Evolutionary conservation across 2,888 invertebrate genomes (phyloP), one percentile per base, ranked within the genome.

Genomic region (Eupsilia transversa): DNA sequence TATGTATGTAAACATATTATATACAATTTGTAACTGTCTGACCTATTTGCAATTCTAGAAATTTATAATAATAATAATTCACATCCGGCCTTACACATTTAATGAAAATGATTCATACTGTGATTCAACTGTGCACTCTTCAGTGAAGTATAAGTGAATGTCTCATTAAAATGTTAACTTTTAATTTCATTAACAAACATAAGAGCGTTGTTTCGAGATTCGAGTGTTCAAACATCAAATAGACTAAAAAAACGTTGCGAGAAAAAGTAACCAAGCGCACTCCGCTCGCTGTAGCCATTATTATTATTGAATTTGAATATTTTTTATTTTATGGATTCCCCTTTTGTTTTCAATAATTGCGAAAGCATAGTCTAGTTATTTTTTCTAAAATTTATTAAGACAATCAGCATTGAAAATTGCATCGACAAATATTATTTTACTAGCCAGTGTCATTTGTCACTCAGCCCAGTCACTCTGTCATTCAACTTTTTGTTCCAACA

Each of bases 31-130:
- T 63, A 54, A 66, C 27, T 61, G 67, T 59, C 23, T 74, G 86
- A 77, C 86, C 86, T 67, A 82, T 75, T 79, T 79, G 23, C 46
- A 52, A 61, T 77, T 81, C 72, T 81, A 80, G 61, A 86, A 68
- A 86, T 73, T 14, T 72, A 77, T 77, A 69, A 77, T 77, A n/a
- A n/a, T 72, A 56, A 83, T 79, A 69, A 65, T 65, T 72, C 41
- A 71, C 80, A 75, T 85, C 86, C 86, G 70, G 80, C 33, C 57
- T 52, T 57, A 54, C 35, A 33, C n/a, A 54, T 49, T 49, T 46
- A 52, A 43, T 77, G 54, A 33, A 80, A 65, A 69, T 86, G 80
- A 80, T 71, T 79, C 72, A 73, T 49, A 30, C 56, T 67, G 71
- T 85, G 82, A 82, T 77, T 82, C 77, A 76, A 23, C 46, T 23